Conservation (phyloP, 2,888 invertebrate species). For the Drosophila stalkeri region DNA sequence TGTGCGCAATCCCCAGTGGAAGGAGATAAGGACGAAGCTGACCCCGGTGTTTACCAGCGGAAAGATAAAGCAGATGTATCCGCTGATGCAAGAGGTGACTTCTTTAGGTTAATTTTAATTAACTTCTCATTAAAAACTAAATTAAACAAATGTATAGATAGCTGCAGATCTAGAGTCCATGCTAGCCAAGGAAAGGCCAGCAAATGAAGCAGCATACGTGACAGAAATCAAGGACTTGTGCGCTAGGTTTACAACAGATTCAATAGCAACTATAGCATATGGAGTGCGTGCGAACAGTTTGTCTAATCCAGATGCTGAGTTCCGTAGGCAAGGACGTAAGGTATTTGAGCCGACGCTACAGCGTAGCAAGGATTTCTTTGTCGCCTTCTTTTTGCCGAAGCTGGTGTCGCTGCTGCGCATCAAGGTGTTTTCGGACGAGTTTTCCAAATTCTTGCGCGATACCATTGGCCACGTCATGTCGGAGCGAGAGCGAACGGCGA, state of each 20-base stretch:
- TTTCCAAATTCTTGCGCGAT: constrained; percentile 82
- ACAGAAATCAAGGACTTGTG: constrained; percentile 80
- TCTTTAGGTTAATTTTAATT: not conserved
- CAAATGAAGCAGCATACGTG: constrained; percentile 36
- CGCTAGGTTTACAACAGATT: constrained; percentile 81
- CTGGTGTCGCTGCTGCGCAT: constrained; percentile 68
- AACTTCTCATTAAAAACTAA: not conserved
- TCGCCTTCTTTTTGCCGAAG: constrained; percentile 82
- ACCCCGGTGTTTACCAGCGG: constrained; percentile 86
- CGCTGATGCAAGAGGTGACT: constrained; percentile 79
- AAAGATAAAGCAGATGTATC: constrained; percentile 84
- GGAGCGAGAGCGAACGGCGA: constrained; percentile 83
- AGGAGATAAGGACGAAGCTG: constrained; percentile 84
- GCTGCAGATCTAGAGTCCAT: constrained; percentile 71
- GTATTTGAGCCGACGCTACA: constrained; percentile 63
- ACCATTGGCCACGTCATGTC: constrained; percentile 84
- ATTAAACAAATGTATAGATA: constrained; percentile 55
- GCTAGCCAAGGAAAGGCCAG: constrained; percentile 41
- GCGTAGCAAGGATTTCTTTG: constrained; percentile 76
- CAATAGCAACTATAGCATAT: constrained; percentile 83
- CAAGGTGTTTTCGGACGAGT: constrained; percentile 77
- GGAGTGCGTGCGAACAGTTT: constrained; percentile 82
- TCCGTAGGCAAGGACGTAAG: constrained; percentile 72
- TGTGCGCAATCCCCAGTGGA: constrained; percentile 85
- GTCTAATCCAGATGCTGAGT: constrained; percentile 80